These are phyloP conservation scores for Camponotus vicinus DNA, from an alignment of 1,140 invertebrate genomes.

Conservation along the genomic window DNA sequence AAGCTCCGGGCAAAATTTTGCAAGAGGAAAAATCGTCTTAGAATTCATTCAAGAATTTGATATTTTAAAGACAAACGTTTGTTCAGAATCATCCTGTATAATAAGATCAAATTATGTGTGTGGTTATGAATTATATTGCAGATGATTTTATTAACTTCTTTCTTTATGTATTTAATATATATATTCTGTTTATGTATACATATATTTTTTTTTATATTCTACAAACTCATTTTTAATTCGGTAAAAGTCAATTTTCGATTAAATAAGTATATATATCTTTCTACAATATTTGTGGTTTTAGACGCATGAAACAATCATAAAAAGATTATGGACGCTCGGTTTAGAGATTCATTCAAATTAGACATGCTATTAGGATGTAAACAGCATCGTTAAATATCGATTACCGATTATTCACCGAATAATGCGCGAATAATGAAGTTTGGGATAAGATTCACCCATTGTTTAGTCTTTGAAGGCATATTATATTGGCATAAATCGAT, in stretches of 20 bases:
- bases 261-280: not conserved
- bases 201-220: not conserved
- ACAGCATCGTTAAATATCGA: constrained; percentile 72
- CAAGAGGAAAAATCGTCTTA: no score
- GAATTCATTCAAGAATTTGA: no score
- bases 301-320: not conserved
- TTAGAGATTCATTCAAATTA: constrained; percentile 65
- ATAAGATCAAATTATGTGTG: no score
- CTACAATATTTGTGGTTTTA: not conserved
- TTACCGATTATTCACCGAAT: constrained; percentile 64
- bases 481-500: constrained; percentile 55
- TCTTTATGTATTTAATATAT: not conserved
- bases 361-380: constrained; percentile 66
- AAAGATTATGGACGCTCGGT: not conserved
- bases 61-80: no score
- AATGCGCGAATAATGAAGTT: constrained; percentile 72
- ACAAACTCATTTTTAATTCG: not conserved
- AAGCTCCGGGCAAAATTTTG: no score
- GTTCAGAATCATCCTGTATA: not conserved
- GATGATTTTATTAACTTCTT: not conserved
- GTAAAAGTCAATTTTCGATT: not conserved
- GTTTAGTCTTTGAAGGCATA: constrained; percentile 40
- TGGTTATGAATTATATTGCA: no score
- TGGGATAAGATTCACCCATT: constrained; percentile 67
- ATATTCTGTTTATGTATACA: not conserved